These are phyloP conservation scores for Argopecten irradians DNA, from an alignment of 1,140 invertebrate species.

Conservation along the genomic window DNA sequence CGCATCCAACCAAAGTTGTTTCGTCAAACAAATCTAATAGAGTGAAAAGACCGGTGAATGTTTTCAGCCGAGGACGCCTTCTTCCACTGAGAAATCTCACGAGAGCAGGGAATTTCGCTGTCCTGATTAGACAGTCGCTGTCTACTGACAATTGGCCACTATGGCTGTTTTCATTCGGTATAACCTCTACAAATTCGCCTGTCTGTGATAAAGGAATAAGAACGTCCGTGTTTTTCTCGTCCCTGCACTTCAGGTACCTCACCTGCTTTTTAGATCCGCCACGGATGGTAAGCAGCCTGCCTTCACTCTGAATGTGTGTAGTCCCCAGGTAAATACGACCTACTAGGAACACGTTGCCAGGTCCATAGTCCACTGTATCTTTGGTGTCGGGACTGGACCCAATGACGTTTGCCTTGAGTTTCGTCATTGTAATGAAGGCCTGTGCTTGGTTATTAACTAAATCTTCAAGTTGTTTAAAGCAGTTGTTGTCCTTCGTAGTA, in stretches of 20 bases:
- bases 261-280: slow-evolving; percentile 40
- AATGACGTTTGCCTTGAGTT: slow-evolving; percentile 54
- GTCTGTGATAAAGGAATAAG: slow-evolving; percentile 49
- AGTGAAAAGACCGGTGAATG: slow-evolving; percentile 56
- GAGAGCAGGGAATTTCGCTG: slow-evolving; percentile 56
- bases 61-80: slow-evolving; percentile 50
- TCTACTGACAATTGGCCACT: slow-evolving; percentile 51
- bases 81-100: slow-evolving; percentile 54
- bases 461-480: slow-evolving; percentile 45
- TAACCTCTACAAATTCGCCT: slow-evolving; percentile 55
- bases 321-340: slow-evolving; percentile 52
- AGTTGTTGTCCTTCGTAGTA: slow-evolving; percentile 49
- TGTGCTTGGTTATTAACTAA: slow-evolving; percentile 42
- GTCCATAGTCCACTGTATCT: slow-evolving; percentile 49
- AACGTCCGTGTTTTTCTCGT: slow-evolving; percentile 53
- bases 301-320: slow-evolving; percentile 40
- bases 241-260: slow-evolving; percentile 56
- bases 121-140: slow-evolving; percentile 47
- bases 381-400: slow-evolving; percentile 33
- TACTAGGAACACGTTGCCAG: slow-evolving; percentile 57
- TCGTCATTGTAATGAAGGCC: slow-evolving; percentile 54
- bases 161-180: slow-evolving; percentile 40
- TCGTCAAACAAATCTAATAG: slow-evolving; percentile 61
- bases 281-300: background rate
- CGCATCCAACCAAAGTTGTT: slow-evolving; percentile 55